A percentile compares a stretch with the other conserved stretches of the same genome.
Conservation (phyloP, 2,113 vertebrate genomes). For the Phalacrocorax pelagicus region DNA sequence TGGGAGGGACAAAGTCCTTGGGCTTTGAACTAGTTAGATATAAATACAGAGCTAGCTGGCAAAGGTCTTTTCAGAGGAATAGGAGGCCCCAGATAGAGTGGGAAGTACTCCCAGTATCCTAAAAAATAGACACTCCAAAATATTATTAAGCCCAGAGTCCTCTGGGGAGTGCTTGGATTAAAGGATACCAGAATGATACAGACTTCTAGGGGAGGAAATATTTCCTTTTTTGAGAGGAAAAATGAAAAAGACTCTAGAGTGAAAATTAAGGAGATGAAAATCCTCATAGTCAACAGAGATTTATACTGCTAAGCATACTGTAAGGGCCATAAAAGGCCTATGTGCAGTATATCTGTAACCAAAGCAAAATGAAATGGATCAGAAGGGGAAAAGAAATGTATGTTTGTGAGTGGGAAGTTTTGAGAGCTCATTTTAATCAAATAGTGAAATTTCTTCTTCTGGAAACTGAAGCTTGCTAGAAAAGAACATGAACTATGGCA, state of each 20-base stretch:
- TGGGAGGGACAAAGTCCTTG: constrained; percentile 41
- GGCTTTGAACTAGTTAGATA: neutral
- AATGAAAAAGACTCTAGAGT: neutral
- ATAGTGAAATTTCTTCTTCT: neutral
- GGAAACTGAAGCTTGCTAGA: neutral
- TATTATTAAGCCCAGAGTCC: neutral
- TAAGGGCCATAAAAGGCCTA: neutral
- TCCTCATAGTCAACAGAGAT: neutral
- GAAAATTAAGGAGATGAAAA: neutral
- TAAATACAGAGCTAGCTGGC: constrained; percentile 13
- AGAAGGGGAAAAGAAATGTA: neutral
- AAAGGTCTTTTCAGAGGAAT: neutral
- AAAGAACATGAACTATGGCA: neutral
- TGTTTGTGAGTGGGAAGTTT: neutral
- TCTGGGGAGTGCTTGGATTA: neutral
- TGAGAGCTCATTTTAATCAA: neutral
- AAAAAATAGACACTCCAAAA: neutral
- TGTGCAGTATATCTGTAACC: neutral
- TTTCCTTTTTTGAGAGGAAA: neutral
- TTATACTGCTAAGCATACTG: neutral
- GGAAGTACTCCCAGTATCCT: neutral
- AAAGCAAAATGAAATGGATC: neutral
- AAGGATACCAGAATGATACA: neutral
- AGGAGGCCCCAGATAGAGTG: neutral
- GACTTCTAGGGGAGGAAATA: neutral